Evolutionary conservation across 2,113 vertebrate species (phyloP).

Genomic region (Ictidomys tridecemlineatus): DNA sequence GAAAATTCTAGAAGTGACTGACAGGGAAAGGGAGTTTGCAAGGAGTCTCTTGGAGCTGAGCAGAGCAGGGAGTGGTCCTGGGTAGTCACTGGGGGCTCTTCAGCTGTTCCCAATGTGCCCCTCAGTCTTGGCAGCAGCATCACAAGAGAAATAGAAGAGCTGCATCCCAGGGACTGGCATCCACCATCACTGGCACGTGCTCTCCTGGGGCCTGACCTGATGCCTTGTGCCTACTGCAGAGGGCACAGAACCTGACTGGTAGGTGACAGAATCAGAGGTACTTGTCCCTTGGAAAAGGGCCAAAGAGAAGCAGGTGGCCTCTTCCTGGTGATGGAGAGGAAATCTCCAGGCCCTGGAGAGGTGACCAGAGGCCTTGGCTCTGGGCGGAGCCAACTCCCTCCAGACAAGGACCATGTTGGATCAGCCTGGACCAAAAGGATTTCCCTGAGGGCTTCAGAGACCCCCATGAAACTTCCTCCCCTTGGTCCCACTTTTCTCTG

Average conservation of each 20-base stretch:
- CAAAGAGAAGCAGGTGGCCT: background rate
- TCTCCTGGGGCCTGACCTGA: too few species aligned
- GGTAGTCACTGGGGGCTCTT: background rate
- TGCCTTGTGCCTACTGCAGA: too few species aligned
- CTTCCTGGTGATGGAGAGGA: background rate
- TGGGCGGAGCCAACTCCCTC: background rate
- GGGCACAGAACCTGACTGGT: background rate
- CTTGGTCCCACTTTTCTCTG: background rate
- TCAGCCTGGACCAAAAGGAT: background rate
- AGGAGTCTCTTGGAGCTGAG: background rate
- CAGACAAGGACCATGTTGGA: background rate
- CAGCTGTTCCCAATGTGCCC: background rate
- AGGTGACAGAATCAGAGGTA: background rate
- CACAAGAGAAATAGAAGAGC: background rate
- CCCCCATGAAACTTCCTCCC: background rate
- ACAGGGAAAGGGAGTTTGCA: background rate
- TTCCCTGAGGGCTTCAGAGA: background rate
- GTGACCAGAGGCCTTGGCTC: background rate
- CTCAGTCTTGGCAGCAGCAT: background rate
- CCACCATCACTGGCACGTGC: too few species aligned
- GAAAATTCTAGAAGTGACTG: background rate
- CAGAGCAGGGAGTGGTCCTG: background rate
- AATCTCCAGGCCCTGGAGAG: background rate
- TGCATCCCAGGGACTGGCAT: too few species aligned
- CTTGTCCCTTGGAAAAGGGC: background rate